These are phyloP conservation scores for Micropoecilia bifurca DNA, from an alignment of 2,797 vertebrate genomes.

Conservation along the genomic window DNA sequence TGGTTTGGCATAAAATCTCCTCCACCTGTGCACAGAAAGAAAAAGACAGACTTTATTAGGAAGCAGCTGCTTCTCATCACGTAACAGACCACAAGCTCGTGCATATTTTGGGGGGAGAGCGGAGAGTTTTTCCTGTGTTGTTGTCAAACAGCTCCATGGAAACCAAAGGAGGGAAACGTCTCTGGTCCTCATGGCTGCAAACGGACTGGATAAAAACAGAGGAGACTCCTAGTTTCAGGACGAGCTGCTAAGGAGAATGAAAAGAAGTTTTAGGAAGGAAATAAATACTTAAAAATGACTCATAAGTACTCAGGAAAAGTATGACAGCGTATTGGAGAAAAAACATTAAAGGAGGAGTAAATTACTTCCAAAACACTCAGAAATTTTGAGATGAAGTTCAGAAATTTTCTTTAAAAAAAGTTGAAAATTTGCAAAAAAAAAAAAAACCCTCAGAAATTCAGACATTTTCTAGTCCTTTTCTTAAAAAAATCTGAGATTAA, in stretches of 20 bases:
- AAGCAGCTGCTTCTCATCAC: slow-evolving; percentile 47
- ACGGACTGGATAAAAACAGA: slow-evolving; percentile 41
- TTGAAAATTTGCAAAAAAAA: too few relatives aligned
- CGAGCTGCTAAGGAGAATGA: too few relatives aligned
- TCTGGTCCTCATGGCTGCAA: slow-evolving; percentile 21
- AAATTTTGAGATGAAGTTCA: too few relatives aligned
- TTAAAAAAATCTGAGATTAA: too few relatives aligned
- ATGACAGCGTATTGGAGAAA: too few relatives aligned
- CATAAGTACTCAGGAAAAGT: background rate
- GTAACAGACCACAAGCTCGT: slow-evolving; percentile 40
- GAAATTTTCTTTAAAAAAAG: too few relatives aligned
- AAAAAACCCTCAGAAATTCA: too few relatives aligned
- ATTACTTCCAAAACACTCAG: too few relatives aligned
- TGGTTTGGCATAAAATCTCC: background rate
- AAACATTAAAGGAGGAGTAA: too few relatives aligned
- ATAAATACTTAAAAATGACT: background rate
- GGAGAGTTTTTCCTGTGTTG: slow-evolving; percentile 49
- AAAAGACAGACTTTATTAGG: background rate
- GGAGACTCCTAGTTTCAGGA: too few relatives aligned
- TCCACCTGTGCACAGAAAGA: background rate
- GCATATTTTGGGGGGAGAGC: slow-evolving; percentile 10
- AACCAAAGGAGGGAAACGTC: slow-evolving; percentile 17
- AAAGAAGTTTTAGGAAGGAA: background rate
- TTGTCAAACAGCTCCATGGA: slow-evolving; percentile 59
- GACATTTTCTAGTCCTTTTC: too few relatives aligned